A percentile compares a stretch with the other conserved stretches of the same genome.
phyloP scores from a whole-genome alignment of 2,113 vertebrate genomes.

The Neodontobutis hainanensis region DNA sequence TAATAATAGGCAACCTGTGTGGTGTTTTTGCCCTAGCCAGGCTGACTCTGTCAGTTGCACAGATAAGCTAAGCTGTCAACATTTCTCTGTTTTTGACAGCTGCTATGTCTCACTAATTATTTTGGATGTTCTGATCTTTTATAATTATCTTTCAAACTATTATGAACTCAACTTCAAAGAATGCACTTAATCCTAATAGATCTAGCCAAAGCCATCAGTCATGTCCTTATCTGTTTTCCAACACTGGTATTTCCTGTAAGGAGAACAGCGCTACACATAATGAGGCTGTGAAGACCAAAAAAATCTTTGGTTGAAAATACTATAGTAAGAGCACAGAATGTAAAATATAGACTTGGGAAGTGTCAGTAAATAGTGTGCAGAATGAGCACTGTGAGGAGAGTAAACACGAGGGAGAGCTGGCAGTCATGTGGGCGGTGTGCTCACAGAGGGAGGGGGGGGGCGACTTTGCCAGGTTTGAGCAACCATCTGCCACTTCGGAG shows the following conservation, averaged over 20 bases:
- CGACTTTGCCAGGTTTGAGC: constrained; percentile 52
- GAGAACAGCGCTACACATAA: constrained; percentile 38
- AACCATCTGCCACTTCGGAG: constrained; percentile 70
- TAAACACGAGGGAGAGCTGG: constrained; percentile 62
- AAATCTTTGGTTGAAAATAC: not conserved
- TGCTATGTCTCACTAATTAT: not conserved
- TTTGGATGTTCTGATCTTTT: not conserved
- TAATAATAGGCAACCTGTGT: constrained; percentile 3
- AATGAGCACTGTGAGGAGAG: constrained; percentile 55
- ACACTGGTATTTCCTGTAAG: constrained; percentile 66
- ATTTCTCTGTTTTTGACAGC: no score
- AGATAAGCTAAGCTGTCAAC: no score
- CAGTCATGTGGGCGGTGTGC: constrained; percentile 55
- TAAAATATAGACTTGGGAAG: constrained; percentile 38
- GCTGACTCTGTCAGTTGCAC: not conserved
- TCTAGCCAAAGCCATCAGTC: constrained; percentile 38
- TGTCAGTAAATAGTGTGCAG: constrained; percentile 47
- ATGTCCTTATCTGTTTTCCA: constrained; percentile 61
- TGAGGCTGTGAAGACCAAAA: constrained; percentile 23
- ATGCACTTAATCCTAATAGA: constrained; percentile 27
- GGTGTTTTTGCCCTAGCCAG: not conserved
- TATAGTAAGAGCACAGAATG: constrained; percentile 20
- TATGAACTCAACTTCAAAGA: constrained; percentile 57
- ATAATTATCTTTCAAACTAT: constrained; percentile 9
- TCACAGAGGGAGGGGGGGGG: constrained; percentile 20